Percentiles rank a stretch among this genome's conserved stretches.
Conservation (phyloP, 35 echinoderm and acorn worm genomes). For the Lytechinus pictus region DNA sequence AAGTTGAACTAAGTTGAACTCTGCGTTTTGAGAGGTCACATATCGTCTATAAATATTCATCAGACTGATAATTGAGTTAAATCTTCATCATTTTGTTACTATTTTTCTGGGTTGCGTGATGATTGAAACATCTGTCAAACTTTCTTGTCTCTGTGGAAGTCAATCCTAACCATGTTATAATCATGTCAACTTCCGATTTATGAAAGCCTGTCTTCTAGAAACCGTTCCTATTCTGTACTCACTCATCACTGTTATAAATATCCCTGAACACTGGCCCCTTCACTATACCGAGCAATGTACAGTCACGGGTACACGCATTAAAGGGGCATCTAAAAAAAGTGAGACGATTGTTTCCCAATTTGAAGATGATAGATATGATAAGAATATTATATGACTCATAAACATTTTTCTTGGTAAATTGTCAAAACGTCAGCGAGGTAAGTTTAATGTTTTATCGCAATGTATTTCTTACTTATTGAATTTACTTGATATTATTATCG, state of each 20-base stretch:
- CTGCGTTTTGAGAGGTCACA: background rate
- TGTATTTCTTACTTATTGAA: background rate
- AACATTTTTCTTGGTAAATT: background rate
- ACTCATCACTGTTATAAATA: background rate
- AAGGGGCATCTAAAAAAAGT: background rate
- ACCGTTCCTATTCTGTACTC: background rate
- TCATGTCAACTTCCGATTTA: conserved; percentile 11
- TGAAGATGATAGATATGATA: background rate
- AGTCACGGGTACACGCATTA: background rate
- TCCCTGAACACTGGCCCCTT: background rate
- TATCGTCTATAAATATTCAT: no score
- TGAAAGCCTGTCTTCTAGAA: background rate
- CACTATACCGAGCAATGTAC: background rate
- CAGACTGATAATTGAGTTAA: background rate
- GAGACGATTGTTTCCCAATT: background rate
- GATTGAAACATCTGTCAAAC: background rate
- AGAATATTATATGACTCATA: background rate
- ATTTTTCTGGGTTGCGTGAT: background rate
- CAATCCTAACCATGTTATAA: background rate
- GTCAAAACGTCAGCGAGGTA: background rate
- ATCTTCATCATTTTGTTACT: background rate
- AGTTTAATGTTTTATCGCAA: background rate
- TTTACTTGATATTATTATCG: background rate
- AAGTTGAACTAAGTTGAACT: background rate
- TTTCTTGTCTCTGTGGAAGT: background rate